Evolutionary conservation across 2,797 vertebrate species (phyloP), one percentile per base, ranked within the genome.

Genomic region (Acanthopagrus latus): DNA sequence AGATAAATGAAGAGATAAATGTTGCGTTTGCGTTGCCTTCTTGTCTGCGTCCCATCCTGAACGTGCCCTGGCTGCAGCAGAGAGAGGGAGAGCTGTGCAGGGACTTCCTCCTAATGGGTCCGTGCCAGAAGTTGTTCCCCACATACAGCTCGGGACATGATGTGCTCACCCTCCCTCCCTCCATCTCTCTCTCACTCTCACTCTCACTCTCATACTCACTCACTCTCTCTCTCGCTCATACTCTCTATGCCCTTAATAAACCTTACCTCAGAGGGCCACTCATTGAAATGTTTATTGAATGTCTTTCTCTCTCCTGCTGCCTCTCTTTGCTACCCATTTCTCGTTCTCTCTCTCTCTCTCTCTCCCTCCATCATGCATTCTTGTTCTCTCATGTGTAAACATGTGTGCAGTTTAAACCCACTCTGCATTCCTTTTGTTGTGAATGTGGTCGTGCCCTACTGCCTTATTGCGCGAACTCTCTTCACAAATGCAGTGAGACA

Each of bases 271-370:
- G 77, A 86, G 83, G 77, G 82, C 86, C 38, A 65, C 79, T 77
- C 81, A 82, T 80, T 87, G 79, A 91, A 86, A 89, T 90, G 86
- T 88, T 92, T 86, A 75, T 88, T 86, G 71, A 89, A 89, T 83
- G 81, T 85, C 74, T 89, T 72, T 80, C 59, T 75, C 71, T 67
- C 73, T 64, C 56, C 55, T 58, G 69, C 21, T 84, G 67, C 52
- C 62, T 50, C 64, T 64, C 59, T 56, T 82, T 0, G 3, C 46
- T 71, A 21, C 66, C 50, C 0, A 13, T 73, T 63, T 63, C 59
- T 60, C 41, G 3, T 46, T 55, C 33, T 47, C 65, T 48, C 67
- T 50, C 55, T 52, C 58, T n/a, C n/a, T n/a, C n/a, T n/a, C n/a
- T n/a, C n/a, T n/a, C n/a, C n/a, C n/a, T n/a, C 69, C 4, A 70